Conservation (phyloP, 2,797 vertebrate species). For the Kryptopterus vitreolus region DNA sequence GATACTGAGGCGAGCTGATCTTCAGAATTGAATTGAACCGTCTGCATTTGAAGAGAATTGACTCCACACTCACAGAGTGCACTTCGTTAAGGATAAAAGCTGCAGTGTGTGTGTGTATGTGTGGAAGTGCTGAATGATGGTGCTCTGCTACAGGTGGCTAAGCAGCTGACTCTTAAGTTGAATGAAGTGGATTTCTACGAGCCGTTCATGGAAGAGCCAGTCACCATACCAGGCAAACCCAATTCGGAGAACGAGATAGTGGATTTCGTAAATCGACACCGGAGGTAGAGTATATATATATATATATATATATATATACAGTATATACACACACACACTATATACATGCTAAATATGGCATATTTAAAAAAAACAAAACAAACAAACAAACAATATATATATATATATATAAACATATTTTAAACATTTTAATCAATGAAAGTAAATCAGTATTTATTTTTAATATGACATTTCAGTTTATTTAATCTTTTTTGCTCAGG, state of each 20-base stretch:
- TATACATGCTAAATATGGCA: too few relatives aligned
- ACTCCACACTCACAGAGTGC: background rate
- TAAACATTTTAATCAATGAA: background rate
- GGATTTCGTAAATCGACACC: slow-evolving; percentile 88
- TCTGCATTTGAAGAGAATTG: slow-evolving; percentile 24
- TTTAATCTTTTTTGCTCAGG: slow-evolving; percentile 66
- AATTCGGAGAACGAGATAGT: slow-evolving; percentile 90
- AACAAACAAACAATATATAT: too few relatives aligned
- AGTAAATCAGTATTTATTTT: background rate
- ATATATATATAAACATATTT: too few relatives aligned
- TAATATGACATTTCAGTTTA: background rate
- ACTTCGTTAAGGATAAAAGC: slow-evolving; percentile 27
- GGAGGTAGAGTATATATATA: slow-evolving; percentile 76
- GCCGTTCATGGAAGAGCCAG: slow-evolving; percentile 94
- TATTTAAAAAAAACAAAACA: too few relatives aligned
- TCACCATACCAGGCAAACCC: slow-evolving; percentile 86
- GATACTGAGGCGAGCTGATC: slow-evolving; percentile 4
- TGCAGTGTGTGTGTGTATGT: slow-evolving; percentile 20
- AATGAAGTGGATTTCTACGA: slow-evolving; percentile 97
- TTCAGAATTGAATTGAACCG: slow-evolving; percentile 7
- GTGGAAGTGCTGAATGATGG: slow-evolving; percentile 8
- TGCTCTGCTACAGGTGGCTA: slow-evolving; percentile 80
- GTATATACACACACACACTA: too few relatives aligned
- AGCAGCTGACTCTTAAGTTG: slow-evolving; percentile 94
- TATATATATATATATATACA: too few relatives aligned